phyloP scores from a whole-genome alignment of 2,797 vertebrate genomes.

The Momotus momota region DNA sequence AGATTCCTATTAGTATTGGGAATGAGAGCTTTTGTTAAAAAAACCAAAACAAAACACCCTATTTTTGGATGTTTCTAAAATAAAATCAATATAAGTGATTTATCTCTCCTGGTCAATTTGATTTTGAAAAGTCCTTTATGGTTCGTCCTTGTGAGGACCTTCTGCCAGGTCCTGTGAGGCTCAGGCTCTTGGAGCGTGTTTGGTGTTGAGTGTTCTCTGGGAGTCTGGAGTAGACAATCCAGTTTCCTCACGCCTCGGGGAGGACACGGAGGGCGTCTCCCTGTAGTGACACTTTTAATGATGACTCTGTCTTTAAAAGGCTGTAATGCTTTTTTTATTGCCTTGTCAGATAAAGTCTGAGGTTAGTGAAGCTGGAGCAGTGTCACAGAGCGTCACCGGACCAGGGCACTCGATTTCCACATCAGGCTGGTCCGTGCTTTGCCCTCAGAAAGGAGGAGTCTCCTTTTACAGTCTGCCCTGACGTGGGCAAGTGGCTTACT shows the following conservation, averaged over 20 bases:
- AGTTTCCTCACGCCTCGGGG: background rate
- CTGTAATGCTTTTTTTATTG: background rate
- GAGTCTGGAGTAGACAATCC: background rate
- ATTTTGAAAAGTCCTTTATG: background rate
- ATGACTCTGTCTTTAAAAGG: background rate
- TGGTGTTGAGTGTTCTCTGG: background rate
- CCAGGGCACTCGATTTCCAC: too few relatives aligned
- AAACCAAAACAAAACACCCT: background rate
- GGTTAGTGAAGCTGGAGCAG: background rate
- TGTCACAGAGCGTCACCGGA: background rate
- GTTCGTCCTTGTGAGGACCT: background rate
- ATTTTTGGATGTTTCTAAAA: constrained; percentile 75
- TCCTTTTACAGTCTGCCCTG: background rate
- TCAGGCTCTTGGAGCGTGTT: accelerated
- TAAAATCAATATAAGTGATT: constrained; percentile 1
- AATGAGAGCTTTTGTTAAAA: constrained; percentile 56
- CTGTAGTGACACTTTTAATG: background rate
- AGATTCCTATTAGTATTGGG: background rate
- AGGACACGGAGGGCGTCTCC: background rate
- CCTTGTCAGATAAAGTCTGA: accelerated
- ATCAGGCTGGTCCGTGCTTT: background rate
- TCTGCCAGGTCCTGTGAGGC: accelerated
- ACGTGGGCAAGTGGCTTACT: accelerated
- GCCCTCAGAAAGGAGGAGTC: background rate
- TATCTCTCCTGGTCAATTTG: background rate